Evolutionary conservation across 2,113 vertebrate genomes (phyloP).

Genomic region (Elephantulus edwardii): DNA sequence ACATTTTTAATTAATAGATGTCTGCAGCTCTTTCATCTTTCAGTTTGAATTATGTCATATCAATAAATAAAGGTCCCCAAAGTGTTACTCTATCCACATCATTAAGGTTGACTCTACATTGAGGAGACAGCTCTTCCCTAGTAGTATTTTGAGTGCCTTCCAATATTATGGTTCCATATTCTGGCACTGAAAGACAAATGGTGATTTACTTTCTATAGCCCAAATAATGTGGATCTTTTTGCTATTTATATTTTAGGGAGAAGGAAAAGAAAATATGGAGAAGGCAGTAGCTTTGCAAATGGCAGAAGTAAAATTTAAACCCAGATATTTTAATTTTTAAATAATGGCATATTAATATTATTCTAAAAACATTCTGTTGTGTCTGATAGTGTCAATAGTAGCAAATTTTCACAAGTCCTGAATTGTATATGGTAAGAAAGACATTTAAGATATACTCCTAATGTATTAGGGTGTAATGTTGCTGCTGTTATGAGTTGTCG

Average conservation of each 20-base stretch:
- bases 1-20: background rate
- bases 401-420: background rate
- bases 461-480: background rate
- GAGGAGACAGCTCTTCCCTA: background rate
- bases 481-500: too few relatives aligned
- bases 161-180: background rate
- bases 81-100: background rate
- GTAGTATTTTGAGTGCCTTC: background rate
- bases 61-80: background rate
- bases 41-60: background rate
- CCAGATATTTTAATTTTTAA: background rate
- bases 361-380: background rate
- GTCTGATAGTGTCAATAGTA: background rate
- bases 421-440: background rate
- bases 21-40: background rate
- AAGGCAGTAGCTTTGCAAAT: background rate
- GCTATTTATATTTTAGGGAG: background rate
- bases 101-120: background rate
- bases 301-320: background rate
- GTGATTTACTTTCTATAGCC: background rate
- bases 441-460: background rate
- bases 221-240: background rate
- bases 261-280: background rate
- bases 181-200: background rate
- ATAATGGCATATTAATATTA: background rate